These are phyloP conservation scores for Gymnothorax reevesii DNA, from an alignment of 2,797 vertebrate genomes.

Conservation along the genomic window DNA sequence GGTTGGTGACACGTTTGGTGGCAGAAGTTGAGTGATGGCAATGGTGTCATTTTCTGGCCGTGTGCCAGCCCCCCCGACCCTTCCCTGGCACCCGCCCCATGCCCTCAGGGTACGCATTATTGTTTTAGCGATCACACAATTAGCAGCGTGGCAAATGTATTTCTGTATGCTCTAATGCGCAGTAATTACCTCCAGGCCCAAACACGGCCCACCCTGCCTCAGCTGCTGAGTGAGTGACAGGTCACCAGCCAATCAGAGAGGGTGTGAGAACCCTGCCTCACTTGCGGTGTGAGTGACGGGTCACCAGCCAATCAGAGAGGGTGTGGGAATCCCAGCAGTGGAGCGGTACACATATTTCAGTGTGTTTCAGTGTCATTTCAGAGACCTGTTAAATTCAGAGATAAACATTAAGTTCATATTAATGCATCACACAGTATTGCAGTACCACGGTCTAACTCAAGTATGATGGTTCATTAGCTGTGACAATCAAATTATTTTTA, in stretches of 20 bases:
- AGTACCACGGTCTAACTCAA: background rate
- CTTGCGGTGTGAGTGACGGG: too few relatives aligned
- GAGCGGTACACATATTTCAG: too few relatives aligned
- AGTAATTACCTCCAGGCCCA: slow-evolving; percentile 79
- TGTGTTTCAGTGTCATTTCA: too few relatives aligned
- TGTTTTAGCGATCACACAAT: slow-evolving; percentile 87
- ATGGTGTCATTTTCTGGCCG: slow-evolving; percentile 68
- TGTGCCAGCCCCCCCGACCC: slow-evolving; percentile 64
- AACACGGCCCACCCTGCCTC: slow-evolving; percentile 59
- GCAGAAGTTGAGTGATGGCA: slow-evolving; percentile 62
- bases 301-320: too few relatives aligned
- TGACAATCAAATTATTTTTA: background rate
- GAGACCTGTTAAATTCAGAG: too few relatives aligned
- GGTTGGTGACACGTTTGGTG: slow-evolving; percentile 50
- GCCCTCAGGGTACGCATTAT: slow-evolving; percentile 82
- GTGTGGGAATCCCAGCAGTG: too few relatives aligned
- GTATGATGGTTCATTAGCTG: background rate
- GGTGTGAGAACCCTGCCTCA: slow-evolving; percentile 41
- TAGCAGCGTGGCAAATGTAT: slow-evolving; percentile 88
- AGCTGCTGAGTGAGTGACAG: slow-evolving; percentile 41
- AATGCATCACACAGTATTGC: background rate
- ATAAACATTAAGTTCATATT: too few relatives aligned
- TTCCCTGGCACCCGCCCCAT: slow-evolving; percentile 67
- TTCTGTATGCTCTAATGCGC: slow-evolving; percentile 83
- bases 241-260: slow-evolving; percentile 59